A percentile compares a stretch with the other conserved stretches of the same genome.
Evolutionary conservation across 2,113 vertebrate genomes (phyloP).

Genomic region (Hippocampus barbouri): DNA sequence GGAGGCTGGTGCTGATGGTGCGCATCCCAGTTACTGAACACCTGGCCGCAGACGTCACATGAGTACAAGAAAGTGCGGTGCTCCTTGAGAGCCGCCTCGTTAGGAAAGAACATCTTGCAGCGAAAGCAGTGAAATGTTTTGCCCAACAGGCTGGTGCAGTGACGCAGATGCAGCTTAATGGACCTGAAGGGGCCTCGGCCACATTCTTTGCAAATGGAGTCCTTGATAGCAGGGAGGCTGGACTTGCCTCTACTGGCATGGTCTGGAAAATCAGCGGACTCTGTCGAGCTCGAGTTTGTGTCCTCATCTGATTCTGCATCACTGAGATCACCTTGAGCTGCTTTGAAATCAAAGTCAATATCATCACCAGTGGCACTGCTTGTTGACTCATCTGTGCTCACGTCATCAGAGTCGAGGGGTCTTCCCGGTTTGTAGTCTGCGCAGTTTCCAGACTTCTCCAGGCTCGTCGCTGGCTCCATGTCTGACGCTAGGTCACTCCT

Average conservation of each 20-base stretch:
- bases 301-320: constrained; percentile 28
- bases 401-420: constrained; percentile 5
- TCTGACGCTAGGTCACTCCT: not conserved
- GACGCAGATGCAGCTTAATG: constrained; percentile 35
- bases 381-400: constrained; percentile 12
- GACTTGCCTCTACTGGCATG: not conserved
- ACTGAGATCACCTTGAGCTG: not conserved
- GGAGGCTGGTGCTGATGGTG: constrained; percentile 55
- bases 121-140: constrained; percentile 32
- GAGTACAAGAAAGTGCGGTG: constrained; percentile 53
- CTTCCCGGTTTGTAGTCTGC: constrained; percentile 18
- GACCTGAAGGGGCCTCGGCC: constrained; percentile 53
- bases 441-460: constrained; percentile 9
- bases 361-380: constrained; percentile 10
- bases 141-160: constrained; percentile 29
- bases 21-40: constrained; percentile 43
- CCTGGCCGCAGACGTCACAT: constrained; percentile 57
- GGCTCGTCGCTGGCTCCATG: not conserved
- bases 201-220: constrained; percentile 45
- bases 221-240: not conserved
- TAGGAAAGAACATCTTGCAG: constrained; percentile 42
- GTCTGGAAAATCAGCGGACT: constrained; percentile 30
- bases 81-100: constrained; percentile 27
- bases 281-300: constrained; percentile 32
- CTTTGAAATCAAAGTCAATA: constrained; percentile 1